These are phyloP conservation scores for Hipparchia semele DNA, from an alignment of 2,888 invertebrate genomes.

Conservation along the genomic window DNA sequence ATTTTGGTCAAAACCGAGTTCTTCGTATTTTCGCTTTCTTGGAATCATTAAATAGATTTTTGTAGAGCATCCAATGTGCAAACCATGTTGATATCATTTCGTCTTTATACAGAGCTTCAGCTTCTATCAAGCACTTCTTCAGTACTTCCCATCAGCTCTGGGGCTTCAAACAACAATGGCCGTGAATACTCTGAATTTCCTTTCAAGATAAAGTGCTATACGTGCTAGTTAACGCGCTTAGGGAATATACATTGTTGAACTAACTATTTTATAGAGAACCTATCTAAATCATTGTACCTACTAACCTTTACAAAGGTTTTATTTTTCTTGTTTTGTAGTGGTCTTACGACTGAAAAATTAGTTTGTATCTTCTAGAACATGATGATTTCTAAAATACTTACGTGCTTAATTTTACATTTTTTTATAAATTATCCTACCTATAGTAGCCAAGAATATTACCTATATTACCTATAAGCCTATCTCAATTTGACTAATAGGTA, in stretches of 20 bases:
- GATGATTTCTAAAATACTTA: too few relatives aligned
- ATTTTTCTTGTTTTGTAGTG: neutral
- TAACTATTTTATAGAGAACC: neutral
- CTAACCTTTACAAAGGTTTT: neutral
- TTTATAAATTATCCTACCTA: too few relatives aligned
- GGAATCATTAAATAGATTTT: too few relatives aligned
- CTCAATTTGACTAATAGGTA: too few relatives aligned
- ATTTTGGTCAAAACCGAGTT: too few relatives aligned
- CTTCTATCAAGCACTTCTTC: neutral
- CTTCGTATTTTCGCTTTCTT: too few relatives aligned
- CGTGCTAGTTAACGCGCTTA: conserved; percentile 23
- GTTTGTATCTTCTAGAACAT: too few relatives aligned
- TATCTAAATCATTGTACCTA: neutral
- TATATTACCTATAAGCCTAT: too few relatives aligned
- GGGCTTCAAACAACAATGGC: conserved; percentile 11
- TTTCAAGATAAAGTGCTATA: conserved; percentile 24
- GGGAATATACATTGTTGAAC: conserved; percentile 12
- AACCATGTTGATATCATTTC: too few relatives aligned
- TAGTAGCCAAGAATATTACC: too few relatives aligned
- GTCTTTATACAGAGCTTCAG: neutral
- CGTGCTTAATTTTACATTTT: too few relatives aligned
- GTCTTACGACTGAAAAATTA: neutral
- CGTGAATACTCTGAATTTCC: conserved; percentile 18
- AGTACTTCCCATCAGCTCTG: neutral
- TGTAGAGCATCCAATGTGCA: too few relatives aligned